These are phyloP conservation scores for Ardeotis arabs DNA, from an alignment of 2,113 vertebrate genomes.

Conservation along the genomic window DNA sequence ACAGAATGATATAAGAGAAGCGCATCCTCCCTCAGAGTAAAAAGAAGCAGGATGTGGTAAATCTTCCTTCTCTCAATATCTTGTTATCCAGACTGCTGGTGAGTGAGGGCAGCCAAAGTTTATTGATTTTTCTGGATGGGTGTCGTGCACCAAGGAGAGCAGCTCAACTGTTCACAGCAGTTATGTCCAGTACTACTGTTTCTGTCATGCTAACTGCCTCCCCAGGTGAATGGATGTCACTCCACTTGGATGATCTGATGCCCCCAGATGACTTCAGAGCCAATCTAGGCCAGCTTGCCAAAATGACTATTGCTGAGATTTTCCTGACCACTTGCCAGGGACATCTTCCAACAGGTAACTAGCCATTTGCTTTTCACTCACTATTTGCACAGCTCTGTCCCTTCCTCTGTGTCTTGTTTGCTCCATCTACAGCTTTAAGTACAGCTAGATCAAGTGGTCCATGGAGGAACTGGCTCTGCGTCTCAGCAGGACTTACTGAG, in stretches of 20 bases:
- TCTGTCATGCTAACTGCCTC: neutral
- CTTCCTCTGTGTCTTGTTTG: neutral
- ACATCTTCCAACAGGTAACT: neutral
- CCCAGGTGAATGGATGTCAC: conserved; percentile 24
- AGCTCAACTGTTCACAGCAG: neutral
- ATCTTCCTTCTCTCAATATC: neutral
- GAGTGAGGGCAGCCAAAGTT: neutral
- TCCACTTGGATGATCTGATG: conserved; percentile 55
- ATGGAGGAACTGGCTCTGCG: neutral
- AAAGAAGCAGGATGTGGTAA: neutral
- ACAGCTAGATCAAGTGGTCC: neutral
- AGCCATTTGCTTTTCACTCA: neutral
- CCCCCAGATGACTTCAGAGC: neutral
- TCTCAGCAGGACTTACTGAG: neutral
- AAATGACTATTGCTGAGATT: conserved; percentile 15
- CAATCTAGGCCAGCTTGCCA: neutral
- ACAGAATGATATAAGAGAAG: neutral
- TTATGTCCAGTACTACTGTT: neutral
- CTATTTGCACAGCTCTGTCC: neutral
- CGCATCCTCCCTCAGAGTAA: neutral
- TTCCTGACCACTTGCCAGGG: neutral
- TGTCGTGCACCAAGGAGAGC: neutral
- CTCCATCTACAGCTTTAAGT: neutral
- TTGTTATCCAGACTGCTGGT: neutral
- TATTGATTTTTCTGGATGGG: neutral